These are phyloP conservation scores for Perca fluviatilis DNA, from an alignment of 2,113 vertebrate species.

Conservation along the genomic window DNA sequence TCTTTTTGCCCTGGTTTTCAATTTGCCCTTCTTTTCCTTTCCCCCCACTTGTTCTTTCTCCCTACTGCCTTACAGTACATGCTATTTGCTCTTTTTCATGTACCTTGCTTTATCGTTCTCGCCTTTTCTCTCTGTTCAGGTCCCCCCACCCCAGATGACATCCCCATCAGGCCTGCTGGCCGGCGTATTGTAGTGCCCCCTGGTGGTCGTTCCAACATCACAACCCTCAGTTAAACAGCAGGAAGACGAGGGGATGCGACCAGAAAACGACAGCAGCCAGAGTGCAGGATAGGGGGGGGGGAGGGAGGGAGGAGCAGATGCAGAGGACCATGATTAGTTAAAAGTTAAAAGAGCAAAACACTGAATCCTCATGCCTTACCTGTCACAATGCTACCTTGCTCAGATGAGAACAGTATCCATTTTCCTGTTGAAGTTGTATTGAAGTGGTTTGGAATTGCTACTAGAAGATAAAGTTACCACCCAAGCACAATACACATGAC, in stretches of 20 bases:
- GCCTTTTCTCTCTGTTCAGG: conserved; percentile 74
- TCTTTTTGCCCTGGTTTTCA: not conserved
- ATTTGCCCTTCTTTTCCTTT: not conserved
- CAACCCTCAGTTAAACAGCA: conserved; percentile 93
- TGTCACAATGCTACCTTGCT: conserved; percentile 91
- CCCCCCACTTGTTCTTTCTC: not conserved
- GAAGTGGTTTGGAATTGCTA: not conserved
- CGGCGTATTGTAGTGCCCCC: conserved; percentile 96
- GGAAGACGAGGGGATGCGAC: conserved; percentile 23
- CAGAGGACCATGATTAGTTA: conserved; percentile 75
- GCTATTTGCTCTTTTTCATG: not conserved
- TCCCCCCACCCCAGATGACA: conserved; percentile 83
- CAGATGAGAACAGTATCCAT: conserved; percentile 89
- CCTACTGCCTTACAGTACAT: not conserved
- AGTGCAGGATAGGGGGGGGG: conserved; percentile 48
- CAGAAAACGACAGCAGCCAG: conserved; percentile 52
- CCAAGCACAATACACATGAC: conserved; percentile 31
- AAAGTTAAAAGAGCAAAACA: conserved; percentile 83
- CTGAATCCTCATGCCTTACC: conserved; percentile 98
- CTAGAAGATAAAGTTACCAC: not conserved
- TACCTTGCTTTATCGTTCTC: not conserved
- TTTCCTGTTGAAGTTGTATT: conserved; percentile 74
- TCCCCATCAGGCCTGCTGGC: conserved; percentile 90
- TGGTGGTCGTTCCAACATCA: conserved; percentile 98
- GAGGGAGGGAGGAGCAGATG: conserved; percentile 42